Conservation (phyloP, 1,140 invertebrate genomes). For the Stegodyphus mimosarum region DNA sequence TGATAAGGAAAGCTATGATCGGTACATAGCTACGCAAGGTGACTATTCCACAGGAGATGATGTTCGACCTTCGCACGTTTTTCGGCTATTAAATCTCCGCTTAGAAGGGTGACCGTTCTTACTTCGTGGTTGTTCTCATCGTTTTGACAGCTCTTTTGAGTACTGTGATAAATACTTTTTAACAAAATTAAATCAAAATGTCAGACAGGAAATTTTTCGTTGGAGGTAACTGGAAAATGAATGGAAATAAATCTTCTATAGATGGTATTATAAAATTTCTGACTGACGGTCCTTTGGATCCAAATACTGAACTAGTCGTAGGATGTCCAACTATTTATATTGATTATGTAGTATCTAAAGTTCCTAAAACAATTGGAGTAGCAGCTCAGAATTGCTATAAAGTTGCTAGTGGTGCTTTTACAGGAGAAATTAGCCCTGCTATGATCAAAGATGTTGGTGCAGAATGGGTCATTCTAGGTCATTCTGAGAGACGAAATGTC, state of each 20-base stretch:
- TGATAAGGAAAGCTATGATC: no score
- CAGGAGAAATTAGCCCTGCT: conserved; percentile 81
- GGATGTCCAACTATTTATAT: conserved; percentile 93
- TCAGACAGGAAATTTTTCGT: conserved; percentile 90
- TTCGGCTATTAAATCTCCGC: conserved; percentile 13
- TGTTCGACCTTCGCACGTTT: conserved; percentile 54
- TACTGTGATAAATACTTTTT: no score
- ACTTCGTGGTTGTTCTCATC: background rate
- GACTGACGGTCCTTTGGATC: conserved; percentile 77
- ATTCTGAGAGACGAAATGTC: conserved; percentile 96
- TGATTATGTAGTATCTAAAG: conserved; percentile 78
- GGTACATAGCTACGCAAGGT: no score
- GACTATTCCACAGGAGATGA: no score
- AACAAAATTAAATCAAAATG: conserved; percentile 25
- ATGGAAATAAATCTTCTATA: conserved; percentile 77
- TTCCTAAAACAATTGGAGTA: conserved; percentile 80
- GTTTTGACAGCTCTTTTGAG: background rate
- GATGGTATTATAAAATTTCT: conserved; percentile 86
- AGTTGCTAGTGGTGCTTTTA: conserved; percentile 92
- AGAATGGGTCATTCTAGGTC: conserved; percentile 97
- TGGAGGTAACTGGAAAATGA: conserved; percentile 98
- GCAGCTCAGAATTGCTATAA: conserved; percentile 97
- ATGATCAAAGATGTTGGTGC: conserved; percentile 95
- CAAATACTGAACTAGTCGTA: conserved; percentile 89
- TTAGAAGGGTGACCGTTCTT: conserved; percentile 28